phyloP scores from a whole-genome alignment of 1,140 invertebrate species.

The Ooceraea biroi region DNA sequence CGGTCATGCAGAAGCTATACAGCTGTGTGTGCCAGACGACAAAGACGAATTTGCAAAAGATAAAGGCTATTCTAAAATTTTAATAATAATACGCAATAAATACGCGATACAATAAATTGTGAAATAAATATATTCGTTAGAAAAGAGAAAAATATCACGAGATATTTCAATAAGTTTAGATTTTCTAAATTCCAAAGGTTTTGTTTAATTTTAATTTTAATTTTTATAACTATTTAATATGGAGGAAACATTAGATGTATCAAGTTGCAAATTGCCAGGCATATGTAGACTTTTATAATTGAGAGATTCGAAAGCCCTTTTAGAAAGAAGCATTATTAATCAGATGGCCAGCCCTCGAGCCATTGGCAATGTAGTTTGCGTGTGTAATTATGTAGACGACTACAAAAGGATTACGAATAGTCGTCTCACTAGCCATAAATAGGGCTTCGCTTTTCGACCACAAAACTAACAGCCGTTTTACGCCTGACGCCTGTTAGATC shows the following conservation, averaged over 20 bases:
- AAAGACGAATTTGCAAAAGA: slow-evolving; percentile 36
- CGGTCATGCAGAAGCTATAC: slow-evolving; percentile 62
- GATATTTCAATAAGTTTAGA: background rate
- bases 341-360: background rate
- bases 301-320: background rate
- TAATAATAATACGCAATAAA: background rate
- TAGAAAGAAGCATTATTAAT: background rate
- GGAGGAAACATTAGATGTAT: background rate
- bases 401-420: slow-evolving; percentile 20
- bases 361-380: background rate
- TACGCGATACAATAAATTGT: background rate
- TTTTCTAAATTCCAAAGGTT: background rate
- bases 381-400: background rate
- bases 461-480: slow-evolving; percentile 12
- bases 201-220: background rate
- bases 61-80: background rate
- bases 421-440: background rate
- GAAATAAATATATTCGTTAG: background rate
- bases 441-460: background rate
- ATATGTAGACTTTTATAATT: background rate
- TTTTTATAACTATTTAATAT: background rate
- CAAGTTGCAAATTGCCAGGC: slow-evolving; percentile 2
- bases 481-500: background rate
- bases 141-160: slow-evolving; percentile 21
- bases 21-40: slow-evolving; percentile 68